Evolutionary conservation across 1,140 invertebrate species (phyloP), one percentile per base, ranked within the genome.

Genomic region (Lethocerus indicus): DNA sequence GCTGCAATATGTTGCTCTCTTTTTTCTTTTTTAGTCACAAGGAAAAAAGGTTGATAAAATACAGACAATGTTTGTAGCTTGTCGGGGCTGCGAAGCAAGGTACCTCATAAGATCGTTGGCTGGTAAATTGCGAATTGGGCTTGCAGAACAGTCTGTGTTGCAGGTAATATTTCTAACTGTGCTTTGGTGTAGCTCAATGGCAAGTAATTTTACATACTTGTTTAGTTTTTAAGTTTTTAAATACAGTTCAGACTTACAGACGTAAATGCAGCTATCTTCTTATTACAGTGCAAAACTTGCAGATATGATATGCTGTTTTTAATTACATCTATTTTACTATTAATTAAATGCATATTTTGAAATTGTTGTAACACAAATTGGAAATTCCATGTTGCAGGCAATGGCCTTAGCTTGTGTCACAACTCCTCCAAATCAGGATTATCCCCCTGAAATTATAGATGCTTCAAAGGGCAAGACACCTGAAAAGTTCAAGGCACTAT

Each of bases 121-220:
- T 53, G 95, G 95, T 12, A 98, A 98, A 67, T 67, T 99, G 40
- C 73, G 95, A 32, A 94, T 98, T 57, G 94, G 94, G 3, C 69
- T 99, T 44, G 96, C 94, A 1, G 95, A 99, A 62, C 92, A 96
- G 66, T 96, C 92, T 13, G 78, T 97, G 21, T 68, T 99, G 14
- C 83, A 86, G 63, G 71, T 72, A 59, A 51, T n/a, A n/a, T n/a
- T n/a, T n/a, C n/a, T n/a, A n/a, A n/a, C n/a, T n/a, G n/a, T n/a
- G n/a, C n/a, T n/a, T n/a, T n/a, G n/a, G n/a, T n/a, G n/a, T n/a
- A n/a, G n/a, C n/a, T n/a, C n/a, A n/a, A n/a, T n/a, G n/a, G n/a
- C n/a, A n/a, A n/a, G n/a, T n/a, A n/a, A n/a, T n/a, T n/a, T n/a
- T n/a, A n/a, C n/a, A n/a, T n/a, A n/a, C n/a, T n/a, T n/a, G n/a